Evolutionary conservation across 2,797 vertebrate species (phyloP), one percentile per base, ranked within the genome.

Genomic region (Myotis myotis): DNA sequence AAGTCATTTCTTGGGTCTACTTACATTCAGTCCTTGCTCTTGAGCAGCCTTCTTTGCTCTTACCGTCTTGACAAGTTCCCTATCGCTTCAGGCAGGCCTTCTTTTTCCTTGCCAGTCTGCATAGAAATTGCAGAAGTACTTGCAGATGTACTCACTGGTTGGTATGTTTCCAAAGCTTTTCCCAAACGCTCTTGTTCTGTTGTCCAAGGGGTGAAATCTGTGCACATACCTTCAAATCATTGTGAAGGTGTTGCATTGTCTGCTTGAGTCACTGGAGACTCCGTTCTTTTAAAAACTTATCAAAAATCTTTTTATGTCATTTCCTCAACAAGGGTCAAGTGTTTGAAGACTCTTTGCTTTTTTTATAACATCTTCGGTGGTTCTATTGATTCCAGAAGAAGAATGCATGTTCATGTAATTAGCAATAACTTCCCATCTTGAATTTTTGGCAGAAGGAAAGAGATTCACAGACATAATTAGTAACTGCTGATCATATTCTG

Each of bases 51-150:
- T 99, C 98, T 99, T 99, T 3, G 99, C 99, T 98, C 99, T 99
- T 76, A 99, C 99, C 99, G 99, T 99, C 98, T 99, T 99, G 93
- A 99, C 99, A 75, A 99, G 98, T 96, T 99, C 99, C 99, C 99
- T 99, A 99, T 96, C 99, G 98, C 97, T 99, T 99, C 99, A 99
- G 99, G 98, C 99, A 99, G 98, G 99, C 99, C 96, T 99, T 99
- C 98, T 99, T 99, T 98, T 98, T 99, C 68, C 99, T 98, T 94
- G 99, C 99, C 1, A 99, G 28, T 30, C 28, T 30, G 28, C 60
- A 62, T 0, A 30, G 60, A 62, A 62, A 62, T 62, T 62, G 25
- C 25, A 62, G 12, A 62, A 62, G 60, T 62, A 6, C 99, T 98
- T 97, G 99, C 99, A 0, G 99, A 98, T 4, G 99, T 99, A 98